Percentiles rank a stretch among this genome's conserved stretches.
Evolutionary conservation across 2,888 invertebrate species (phyloP).

Genomic region (Polylopha cassiicola): DNA sequence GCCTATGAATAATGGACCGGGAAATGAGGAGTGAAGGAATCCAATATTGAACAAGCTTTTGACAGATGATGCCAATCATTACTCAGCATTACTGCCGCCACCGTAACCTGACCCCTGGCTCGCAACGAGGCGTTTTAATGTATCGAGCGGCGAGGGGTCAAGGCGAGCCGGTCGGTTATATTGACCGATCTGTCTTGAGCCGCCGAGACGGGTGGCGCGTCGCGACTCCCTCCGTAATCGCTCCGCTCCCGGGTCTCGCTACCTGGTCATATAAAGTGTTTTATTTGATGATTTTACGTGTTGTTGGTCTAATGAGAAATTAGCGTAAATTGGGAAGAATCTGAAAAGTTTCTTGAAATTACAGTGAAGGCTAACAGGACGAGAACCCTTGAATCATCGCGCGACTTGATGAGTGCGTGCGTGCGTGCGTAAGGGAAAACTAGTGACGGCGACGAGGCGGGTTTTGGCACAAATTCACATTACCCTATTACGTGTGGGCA

Average conservation of each 20-base stretch:
- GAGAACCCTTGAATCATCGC: too few relatives aligned
- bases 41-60: conserved; percentile 23
- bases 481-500: too few relatives aligned
- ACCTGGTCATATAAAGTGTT: conserved; percentile 19
- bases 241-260: neutral
- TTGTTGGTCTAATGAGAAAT: conserved; percentile 23
- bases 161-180: conserved; percentile 5
- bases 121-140: neutral
- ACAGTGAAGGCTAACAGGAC: too few relatives aligned
- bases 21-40: conserved; percentile 20
- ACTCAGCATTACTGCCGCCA: conserved; percentile 18
- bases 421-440: too few relatives aligned
- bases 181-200: conserved; percentile 16
- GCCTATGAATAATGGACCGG: conserved; percentile 21
- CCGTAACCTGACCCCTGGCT: neutral
- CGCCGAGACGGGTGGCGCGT: conserved; percentile 1
- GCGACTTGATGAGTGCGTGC: too few relatives aligned
- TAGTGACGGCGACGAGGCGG: too few relatives aligned
- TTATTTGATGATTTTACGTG: conserved; percentile 23
- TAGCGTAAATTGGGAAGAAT: too few relatives aligned
- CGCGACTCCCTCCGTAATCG: conserved; percentile 2
- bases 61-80: conserved; percentile 24
- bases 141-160: neutral
- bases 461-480: too few relatives aligned
- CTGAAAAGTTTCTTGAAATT: too few relatives aligned